These are phyloP conservation scores for Verasper variegatus DNA, from an alignment of 2,113 vertebrate species.

Conservation along the genomic window DNA sequence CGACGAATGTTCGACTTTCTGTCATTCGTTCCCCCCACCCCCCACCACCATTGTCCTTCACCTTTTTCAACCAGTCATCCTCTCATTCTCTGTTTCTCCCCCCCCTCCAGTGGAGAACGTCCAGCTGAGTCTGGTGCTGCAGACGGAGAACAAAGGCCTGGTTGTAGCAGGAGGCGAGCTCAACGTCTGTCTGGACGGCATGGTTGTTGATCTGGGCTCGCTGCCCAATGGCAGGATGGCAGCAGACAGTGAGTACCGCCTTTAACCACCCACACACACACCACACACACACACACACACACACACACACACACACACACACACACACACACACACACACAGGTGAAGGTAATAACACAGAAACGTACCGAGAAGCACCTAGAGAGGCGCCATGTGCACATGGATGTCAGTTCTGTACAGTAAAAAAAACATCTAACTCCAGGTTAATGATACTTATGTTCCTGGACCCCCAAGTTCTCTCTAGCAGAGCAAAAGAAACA, in stretches of 20 bases:
- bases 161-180: constrained; percentile 93
- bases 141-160: constrained; percentile 95
- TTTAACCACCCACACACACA: constrained; percentile 33
- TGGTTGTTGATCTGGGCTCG: constrained; percentile 91
- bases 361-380: not conserved
- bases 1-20: not conserved
- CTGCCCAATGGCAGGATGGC: constrained; percentile 88
- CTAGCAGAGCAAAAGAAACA: not conserved
- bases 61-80: constrained; percentile 12
- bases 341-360: not conserved
- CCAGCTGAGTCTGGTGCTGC: constrained; percentile 93
- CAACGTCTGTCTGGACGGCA: constrained; percentile 94
- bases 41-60: constrained; percentile 40
- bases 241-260: constrained; percentile 90
- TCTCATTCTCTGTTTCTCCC: not conserved
- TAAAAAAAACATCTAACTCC: not conserved
- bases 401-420: not conserved
- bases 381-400: too few relatives aligned
- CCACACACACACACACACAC: constrained; percentile 9
- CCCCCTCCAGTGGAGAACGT: constrained; percentile 92
- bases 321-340: too few relatives aligned
- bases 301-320: too few relatives aligned
- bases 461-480: not conserved
- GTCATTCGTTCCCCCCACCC: not conserved
- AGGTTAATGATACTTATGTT: too few relatives aligned